Percentiles rank a stretch among this genome's conserved stretches.
phyloP scores from a whole-genome alignment of 64 coral and sea anemone species.

The Porites australiensis region DNA sequence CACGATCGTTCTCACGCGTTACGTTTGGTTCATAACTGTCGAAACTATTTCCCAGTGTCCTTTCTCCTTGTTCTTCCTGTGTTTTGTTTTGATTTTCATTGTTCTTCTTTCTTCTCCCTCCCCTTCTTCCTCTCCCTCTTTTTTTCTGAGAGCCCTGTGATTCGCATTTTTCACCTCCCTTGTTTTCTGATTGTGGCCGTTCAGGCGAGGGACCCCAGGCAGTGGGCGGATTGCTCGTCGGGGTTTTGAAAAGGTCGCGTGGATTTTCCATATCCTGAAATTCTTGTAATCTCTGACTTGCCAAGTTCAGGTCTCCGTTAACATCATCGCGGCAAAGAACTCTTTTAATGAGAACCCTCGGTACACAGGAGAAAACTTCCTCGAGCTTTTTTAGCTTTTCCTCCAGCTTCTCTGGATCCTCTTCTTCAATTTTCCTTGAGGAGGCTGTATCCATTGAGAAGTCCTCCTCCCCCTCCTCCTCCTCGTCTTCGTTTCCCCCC shows the following conservation, averaged over 20 bases:
- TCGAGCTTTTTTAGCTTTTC: slow-evolving; percentile 10
- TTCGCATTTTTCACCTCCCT: neutral
- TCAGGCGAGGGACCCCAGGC: no score
- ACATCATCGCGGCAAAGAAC: slow-evolving; percentile 59
- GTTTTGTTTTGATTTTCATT: neutral
- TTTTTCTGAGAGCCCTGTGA: neutral
- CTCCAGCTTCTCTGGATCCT: slow-evolving; percentile 33
- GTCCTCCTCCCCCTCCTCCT: neutral
- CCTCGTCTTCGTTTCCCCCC: neutral
- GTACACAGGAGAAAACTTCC: slow-evolving; percentile 37
- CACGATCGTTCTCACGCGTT: neutral
- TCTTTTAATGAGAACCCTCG: slow-evolving; percentile 32
- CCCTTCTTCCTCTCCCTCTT: neutral
- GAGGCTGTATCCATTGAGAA: neutral
- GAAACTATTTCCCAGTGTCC: neutral
- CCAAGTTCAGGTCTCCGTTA: slow-evolving; percentile 34
- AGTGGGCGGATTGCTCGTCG: neutral
- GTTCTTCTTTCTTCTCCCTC: neutral
- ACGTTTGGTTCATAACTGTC: neutral
- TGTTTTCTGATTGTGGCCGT: no score
- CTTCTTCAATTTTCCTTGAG: neutral
- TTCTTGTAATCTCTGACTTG: slow-evolving; percentile 23
- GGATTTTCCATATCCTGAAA: slow-evolving; percentile 58
- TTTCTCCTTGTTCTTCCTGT: neutral
- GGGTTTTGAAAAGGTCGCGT: neutral